Evolutionary conservation across 1,140 invertebrate species (phyloP), one percentile per base, ranked within the genome.

Genomic region (Aphaenogaster floridana): DNA sequence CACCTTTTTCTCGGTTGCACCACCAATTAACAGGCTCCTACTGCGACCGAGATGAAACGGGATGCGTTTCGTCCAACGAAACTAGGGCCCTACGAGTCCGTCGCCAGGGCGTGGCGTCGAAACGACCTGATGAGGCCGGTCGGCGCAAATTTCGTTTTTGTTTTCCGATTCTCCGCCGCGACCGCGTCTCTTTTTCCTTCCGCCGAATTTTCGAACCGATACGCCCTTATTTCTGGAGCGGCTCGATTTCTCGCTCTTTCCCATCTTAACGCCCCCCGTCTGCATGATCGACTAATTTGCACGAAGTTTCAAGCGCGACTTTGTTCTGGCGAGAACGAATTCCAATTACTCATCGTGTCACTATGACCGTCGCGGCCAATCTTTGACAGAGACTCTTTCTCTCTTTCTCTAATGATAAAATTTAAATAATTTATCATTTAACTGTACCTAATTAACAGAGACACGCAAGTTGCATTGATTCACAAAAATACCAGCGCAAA

Each of bases 101-200:
- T 61, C 80, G 80, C 80, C 80, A 76, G 69, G 80, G 80, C 80
- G 80, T 84, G 80, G 80, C 80, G 54, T 57, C 57, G 69, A 76
- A 84, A 84, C 39, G 80, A 21, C 54, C 64, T 71, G 64, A 71
- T 59, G 66, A 81, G 66, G 54, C 72, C 28, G 54, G 69, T 84
- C 69, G 69, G 54, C 80, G 80, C 80, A 84, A 84, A 84, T 84
- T 45, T 74, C 80, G 59, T 63, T 84, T 84, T 76, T 61, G 42
- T 86, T 86, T 86, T 69, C 63, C 50, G 42, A 81, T 50, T 59
- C 45, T 61, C 45, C 8, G 76, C 50, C 61, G 8, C 45, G 63
- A 2, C 59, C 48, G 63, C 59, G 7, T 69, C 21, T 48, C 28
- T 68, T 21, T 68, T 39, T 57, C 50, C 74, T 21, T 54, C 48